phyloP scores from a whole-genome alignment of 2,888 invertebrate species.

The Autographa gamma region DNA sequence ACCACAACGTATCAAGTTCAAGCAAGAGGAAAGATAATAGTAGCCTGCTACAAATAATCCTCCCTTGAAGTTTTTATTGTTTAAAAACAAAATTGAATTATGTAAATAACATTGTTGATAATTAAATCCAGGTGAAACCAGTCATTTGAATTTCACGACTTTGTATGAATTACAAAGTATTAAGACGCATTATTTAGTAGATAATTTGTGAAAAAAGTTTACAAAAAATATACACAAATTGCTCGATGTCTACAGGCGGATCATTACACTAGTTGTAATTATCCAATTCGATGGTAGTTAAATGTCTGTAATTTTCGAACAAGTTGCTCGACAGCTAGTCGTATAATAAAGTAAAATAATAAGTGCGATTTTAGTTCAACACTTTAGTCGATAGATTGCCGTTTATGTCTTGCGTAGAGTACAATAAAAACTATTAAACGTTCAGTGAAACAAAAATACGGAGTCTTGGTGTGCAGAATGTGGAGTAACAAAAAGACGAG shows the following conservation, averaged over 20 bases:
- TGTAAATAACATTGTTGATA: conserved; percentile 49
- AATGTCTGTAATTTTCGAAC: conserved; percentile 80
- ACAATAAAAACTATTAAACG: conserved; percentile 63
- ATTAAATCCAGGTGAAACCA: conserved; percentile 62
- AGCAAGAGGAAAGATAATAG: conserved; percentile 42
- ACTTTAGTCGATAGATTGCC: conserved; percentile 68
- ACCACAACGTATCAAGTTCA: conserved; percentile 12
- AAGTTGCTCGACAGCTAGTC: conserved; percentile 68
- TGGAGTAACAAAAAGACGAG: conserved; percentile 54
- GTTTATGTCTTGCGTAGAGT: conserved; percentile 45
- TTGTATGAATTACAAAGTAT: conserved; percentile 54
- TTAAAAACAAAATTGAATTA: conserved; percentile 58
- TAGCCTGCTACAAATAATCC: conserved; percentile 32
- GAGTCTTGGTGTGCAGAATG: conserved; percentile 58
- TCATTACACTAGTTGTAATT: conserved; percentile 78
- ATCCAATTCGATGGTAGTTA: conserved; percentile 80
- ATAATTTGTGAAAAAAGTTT: conserved; percentile 66
- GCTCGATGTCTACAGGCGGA: conserved; percentile 70
- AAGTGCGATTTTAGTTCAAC: conserved; percentile 70
- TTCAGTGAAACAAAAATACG: conserved; percentile 57
- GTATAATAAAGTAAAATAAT: conserved; percentile 74
- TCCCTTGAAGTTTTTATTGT: conserved; percentile 29
- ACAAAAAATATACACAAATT: conserved; percentile 72
- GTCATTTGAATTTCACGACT: conserved; percentile 68
- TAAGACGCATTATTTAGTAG: conserved; percentile 65